These are phyloP conservation scores for Gibbula magus DNA, from an alignment of 2,888 invertebrate species.

Conservation along the genomic window DNA sequence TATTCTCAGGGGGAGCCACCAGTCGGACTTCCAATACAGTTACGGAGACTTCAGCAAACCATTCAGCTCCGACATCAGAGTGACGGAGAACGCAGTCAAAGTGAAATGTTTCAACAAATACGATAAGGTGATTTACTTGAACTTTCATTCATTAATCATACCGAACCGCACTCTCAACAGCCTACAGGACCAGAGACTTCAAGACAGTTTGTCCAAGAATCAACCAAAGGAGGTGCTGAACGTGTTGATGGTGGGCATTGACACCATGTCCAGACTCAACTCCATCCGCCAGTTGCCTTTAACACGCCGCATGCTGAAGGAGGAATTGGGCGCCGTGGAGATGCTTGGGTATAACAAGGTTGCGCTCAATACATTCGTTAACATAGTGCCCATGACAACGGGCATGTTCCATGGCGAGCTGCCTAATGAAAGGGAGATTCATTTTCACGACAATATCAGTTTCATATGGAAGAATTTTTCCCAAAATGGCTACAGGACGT, in stretches of 20 bases:
- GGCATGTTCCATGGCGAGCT: conserved; percentile 77
- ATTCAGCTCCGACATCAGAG: conserved; percentile 40
- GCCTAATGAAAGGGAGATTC: conserved; percentile 65
- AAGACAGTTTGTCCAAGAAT: neutral
- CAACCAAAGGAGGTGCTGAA: neutral
- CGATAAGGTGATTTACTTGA: conserved; percentile 39
- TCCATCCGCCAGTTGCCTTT: conserved; percentile 88
- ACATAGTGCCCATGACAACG: conserved; percentile 87
- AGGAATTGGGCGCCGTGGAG: conserved; percentile 37
- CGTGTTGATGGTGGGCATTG: conserved; percentile 80
- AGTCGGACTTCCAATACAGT: conserved; percentile 40
- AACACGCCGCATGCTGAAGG: conserved; percentile 65
- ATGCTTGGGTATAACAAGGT: conserved; percentile 93
- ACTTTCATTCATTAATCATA: no score
- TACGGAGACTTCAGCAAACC: conserved; percentile 40
- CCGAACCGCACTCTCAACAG: no score
- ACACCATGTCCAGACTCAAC: conserved; percentile 89
- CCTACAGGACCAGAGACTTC: no score
- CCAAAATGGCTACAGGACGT: no score
- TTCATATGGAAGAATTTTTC: no score
- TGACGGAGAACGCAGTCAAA: conserved; percentile 63
- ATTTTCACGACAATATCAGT: no score
- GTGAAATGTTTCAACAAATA: conserved; percentile 60
- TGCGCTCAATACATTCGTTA: conserved; percentile 94
- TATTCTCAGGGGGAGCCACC: conserved; percentile 22